Conservation (phyloP, 2,113 vertebrate genomes). For the Nesogale talazaci region DNA sequence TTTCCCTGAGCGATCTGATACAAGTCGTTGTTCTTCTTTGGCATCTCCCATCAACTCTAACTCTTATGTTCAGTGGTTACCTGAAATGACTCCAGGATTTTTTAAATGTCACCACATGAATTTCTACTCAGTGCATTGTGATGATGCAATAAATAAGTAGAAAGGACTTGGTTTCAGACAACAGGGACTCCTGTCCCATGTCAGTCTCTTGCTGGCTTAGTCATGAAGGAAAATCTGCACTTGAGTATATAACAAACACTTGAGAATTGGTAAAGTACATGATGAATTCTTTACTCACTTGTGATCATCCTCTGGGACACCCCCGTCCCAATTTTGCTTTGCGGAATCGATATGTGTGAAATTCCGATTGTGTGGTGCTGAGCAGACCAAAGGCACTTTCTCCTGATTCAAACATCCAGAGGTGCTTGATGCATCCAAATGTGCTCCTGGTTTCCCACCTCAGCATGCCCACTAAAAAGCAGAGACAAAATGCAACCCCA, state of each 20-base stretch:
- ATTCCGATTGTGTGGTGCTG: neutral
- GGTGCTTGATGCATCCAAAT: neutral
- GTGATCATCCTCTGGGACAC: neutral
- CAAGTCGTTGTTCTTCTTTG: neutral
- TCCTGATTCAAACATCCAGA: neutral
- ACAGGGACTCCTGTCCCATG: neutral
- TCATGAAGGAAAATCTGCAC: conserved; percentile 14
- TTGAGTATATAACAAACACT: neutral
- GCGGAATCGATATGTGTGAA: conserved; percentile 9
- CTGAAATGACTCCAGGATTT: neutral
- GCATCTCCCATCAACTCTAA: neutral
- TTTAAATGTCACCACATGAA: neutral
- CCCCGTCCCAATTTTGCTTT: conserved; percentile 11
- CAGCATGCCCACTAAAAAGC: neutral
- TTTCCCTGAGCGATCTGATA: neutral
- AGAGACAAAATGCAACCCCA: neutral
- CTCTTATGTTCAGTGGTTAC: neutral
- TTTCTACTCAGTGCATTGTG: neutral
- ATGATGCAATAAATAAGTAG: neutral
- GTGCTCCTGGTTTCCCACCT: neutral
- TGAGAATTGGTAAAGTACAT: neutral
- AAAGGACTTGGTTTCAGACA: neutral
- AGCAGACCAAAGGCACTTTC: neutral
- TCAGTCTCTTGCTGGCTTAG: neutral
- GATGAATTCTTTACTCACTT: conserved; percentile 13